Evolutionary conservation across 2,797 vertebrate species (phyloP).

Genomic region (Galagoides demidoff): DNA sequence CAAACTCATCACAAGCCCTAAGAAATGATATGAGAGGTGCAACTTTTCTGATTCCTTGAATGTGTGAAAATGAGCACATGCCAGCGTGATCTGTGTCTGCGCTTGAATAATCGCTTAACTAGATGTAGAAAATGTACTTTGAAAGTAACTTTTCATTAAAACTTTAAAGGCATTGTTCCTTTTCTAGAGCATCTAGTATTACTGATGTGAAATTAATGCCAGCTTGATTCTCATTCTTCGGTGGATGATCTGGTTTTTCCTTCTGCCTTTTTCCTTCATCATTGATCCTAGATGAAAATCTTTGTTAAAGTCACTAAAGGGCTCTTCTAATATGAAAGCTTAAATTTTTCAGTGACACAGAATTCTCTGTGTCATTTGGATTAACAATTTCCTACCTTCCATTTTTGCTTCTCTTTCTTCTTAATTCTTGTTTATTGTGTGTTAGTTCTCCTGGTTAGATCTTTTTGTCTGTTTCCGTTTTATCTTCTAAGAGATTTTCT

Average conservation of each 20-base stretch:
- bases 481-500: neutral
- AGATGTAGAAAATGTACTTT: neutral
- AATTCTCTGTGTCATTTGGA: neutral
- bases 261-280: neutral
- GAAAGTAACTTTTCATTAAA: neutral
- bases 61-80: neutral
- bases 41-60: neutral
- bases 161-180: neutral
- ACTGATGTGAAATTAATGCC: neutral
- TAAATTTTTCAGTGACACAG: neutral
- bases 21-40: neutral
- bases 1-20: neutral
- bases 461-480: constrained; percentile 24
- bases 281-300: neutral
- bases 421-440: neutral
- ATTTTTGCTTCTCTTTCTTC: neutral
- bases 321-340: neutral
- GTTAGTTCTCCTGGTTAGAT: neutral
- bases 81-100: neutral
- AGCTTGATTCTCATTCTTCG: neutral
- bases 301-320: neutral
- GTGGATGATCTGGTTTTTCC: neutral
- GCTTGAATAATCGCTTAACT: neutral
- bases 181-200: neutral
- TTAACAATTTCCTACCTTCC: neutral